Conservation (phyloP, 2,797 vertebrate genomes). For the Amblyopsis hoosieri region DNA sequence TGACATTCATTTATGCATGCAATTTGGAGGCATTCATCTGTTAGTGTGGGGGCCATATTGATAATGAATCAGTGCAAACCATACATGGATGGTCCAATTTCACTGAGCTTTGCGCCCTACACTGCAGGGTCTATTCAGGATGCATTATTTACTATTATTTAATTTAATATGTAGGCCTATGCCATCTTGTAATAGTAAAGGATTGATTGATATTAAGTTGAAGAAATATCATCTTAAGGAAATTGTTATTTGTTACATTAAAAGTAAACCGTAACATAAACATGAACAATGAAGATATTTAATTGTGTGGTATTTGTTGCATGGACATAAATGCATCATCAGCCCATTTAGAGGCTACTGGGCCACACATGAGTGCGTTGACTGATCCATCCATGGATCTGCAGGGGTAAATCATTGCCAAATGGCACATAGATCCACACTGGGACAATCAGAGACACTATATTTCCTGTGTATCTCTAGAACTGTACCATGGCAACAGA, state of each 20-base stretch:
- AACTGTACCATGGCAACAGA: conserved; percentile 30
- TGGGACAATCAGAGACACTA: conserved; percentile 50
- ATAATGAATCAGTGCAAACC: too few species aligned
- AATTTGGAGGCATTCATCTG: too few species aligned
- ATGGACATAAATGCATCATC: too few species aligned
- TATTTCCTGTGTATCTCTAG: conserved; percentile 44
- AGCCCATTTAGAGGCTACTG: too few species aligned
- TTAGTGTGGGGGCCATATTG: too few species aligned
- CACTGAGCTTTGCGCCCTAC: too few species aligned
- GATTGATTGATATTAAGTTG: background rate
- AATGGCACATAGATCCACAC: conserved; percentile 32
- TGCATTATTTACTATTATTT: too few species aligned
- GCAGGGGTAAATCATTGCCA: conserved; percentile 14
- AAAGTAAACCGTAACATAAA: background rate
- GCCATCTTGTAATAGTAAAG: background rate
- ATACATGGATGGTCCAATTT: too few species aligned
- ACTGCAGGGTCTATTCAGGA: too few species aligned
- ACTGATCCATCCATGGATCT: background rate
- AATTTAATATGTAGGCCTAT: background rate
- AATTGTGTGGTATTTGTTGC: background rate
- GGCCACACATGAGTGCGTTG: background rate
- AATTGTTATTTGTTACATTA: background rate
- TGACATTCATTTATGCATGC: too few species aligned
- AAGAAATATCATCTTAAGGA: background rate
- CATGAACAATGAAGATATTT: background rate